These are phyloP conservation scores for Andrena minutula DNA, from an alignment of 2,888 invertebrate species.

Conservation along the genomic window DNA sequence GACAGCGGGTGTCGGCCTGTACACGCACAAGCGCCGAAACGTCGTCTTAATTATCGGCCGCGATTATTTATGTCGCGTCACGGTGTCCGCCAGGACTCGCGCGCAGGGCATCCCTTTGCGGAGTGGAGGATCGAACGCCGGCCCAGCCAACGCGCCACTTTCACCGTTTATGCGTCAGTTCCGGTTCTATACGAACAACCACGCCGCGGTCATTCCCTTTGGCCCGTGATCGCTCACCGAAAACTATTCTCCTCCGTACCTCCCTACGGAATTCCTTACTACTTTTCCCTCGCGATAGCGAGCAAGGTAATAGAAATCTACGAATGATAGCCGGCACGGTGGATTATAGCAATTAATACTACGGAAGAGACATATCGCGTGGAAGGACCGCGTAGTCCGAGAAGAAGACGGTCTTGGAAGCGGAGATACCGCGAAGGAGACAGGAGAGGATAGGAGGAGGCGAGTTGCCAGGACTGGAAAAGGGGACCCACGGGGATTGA, in stretches of 20 bases:
- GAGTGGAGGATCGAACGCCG: constrained; percentile 9
- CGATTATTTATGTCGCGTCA: constrained; percentile 74
- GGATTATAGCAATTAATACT: constrained; percentile 74
- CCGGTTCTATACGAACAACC: neutral
- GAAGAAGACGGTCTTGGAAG: constrained; percentile 48
- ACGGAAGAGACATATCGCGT: constrained; percentile 69
- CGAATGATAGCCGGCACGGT: constrained; percentile 4
- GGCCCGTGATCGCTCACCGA: too few species aligned
- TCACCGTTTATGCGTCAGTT: constrained; percentile 4
- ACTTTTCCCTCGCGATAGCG: neutral
- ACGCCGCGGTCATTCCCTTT: neutral
- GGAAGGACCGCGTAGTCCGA: constrained; percentile 56
- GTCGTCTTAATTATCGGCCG: constrained; percentile 78
- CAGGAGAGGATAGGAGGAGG: constrained; percentile 59
- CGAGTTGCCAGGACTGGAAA: constrained; percentile 69
- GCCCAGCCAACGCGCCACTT: neutral
- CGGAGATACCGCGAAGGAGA: constrained; percentile 47
- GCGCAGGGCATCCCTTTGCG: constrained; percentile 26
- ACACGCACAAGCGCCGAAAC: constrained; percentile 70
- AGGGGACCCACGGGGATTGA: constrained; percentile 80
- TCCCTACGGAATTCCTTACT: neutral
- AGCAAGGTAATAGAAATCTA: constrained; percentile 35
- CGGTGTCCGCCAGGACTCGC: constrained; percentile 9
- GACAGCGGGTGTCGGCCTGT: constrained; percentile 78
- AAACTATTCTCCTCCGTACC: neutral